phyloP scores from a whole-genome alignment of 1,140 invertebrate genomes.

The Cotesia typhae region DNA sequence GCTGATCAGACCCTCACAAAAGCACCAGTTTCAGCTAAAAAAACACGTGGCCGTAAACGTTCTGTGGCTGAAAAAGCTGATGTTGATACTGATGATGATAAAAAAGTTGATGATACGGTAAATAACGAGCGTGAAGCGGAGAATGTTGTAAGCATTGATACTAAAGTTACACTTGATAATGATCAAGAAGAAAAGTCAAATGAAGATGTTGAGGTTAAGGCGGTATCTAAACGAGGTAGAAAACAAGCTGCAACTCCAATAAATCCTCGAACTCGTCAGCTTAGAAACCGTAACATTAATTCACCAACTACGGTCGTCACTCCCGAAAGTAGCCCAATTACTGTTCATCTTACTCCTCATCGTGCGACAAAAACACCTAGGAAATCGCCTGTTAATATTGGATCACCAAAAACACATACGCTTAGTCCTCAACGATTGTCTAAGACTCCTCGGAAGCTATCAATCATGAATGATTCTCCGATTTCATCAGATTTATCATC shows the following conservation, averaged over 20 bases:
- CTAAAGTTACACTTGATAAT: background rate
- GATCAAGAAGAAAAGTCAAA: slow-evolving; percentile 9
- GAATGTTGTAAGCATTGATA: background rate
- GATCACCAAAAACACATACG: slow-evolving; percentile 48
- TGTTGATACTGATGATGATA: slow-evolving; percentile 17
- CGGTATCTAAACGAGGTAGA: slow-evolving; percentile 17
- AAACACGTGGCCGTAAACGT: slow-evolving; percentile 23
- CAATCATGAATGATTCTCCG: slow-evolving; percentile 39
- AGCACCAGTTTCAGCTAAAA: background rate
- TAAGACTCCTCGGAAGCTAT: slow-evolving; percentile 46
- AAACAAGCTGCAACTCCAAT: background rate
- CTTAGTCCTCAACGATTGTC: slow-evolving; percentile 32
- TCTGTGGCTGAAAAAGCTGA: slow-evolving; percentile 11
- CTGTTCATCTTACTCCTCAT: slow-evolving; percentile 44
- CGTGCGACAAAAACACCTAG: slow-evolving; percentile 47
- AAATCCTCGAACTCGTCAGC: background rate
- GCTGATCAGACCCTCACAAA: slow-evolving; percentile 1
- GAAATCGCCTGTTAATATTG: slow-evolving; percentile 47
- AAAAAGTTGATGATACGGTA: slow-evolving; percentile 14
- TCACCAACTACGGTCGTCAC: slow-evolving; percentile 34
- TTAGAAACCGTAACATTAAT: slow-evolving; percentile 15
- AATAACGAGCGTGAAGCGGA: background rate
- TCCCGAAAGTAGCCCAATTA: slow-evolving; percentile 47
- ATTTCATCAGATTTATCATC: slow-evolving; percentile 42
- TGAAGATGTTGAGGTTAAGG: slow-evolving; percentile 33